Evolutionary conservation across 2,797 vertebrate genomes (phyloP).

Genomic region (Pteropus rufus): DNA sequence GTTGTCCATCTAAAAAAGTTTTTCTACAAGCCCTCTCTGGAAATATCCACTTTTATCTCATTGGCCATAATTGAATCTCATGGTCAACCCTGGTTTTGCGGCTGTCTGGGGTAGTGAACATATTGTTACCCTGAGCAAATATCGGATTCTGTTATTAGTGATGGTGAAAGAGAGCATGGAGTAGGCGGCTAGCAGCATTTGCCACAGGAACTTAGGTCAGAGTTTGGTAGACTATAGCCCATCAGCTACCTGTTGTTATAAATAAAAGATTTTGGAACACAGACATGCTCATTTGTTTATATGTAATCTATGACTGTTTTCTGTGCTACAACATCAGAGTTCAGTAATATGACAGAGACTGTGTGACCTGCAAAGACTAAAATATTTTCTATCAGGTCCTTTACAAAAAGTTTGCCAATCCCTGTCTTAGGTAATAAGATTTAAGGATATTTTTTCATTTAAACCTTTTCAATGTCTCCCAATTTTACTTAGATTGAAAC

Average conservation of each 20-base stretch:
- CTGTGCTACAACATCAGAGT: background rate
- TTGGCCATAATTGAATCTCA: background rate
- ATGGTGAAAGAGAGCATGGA: background rate
- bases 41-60: background rate
- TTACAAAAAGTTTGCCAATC: background rate
- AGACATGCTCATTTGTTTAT: background rate
- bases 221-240: background rate
- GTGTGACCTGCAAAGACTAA: background rate
- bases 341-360: background rate
- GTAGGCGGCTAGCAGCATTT: background rate
- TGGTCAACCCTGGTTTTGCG: background rate
- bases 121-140: background rate
- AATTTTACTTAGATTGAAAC: background rate
- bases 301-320: background rate
- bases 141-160: background rate
- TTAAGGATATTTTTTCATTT: background rate
- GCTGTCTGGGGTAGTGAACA: background rate
- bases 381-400: background rate
- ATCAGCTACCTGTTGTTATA: background rate
- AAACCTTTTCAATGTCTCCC: background rate
- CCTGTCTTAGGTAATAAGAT: background rate
- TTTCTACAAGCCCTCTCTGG: background rate
- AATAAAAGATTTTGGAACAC: background rate
- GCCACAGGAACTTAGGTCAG: background rate
- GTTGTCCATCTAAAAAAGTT: background rate